Evolutionary conservation across 1,140 invertebrate genomes (phyloP), one percentile per base, ranked within the genome.

Genomic region (Cecropterus lyciades): DNA sequence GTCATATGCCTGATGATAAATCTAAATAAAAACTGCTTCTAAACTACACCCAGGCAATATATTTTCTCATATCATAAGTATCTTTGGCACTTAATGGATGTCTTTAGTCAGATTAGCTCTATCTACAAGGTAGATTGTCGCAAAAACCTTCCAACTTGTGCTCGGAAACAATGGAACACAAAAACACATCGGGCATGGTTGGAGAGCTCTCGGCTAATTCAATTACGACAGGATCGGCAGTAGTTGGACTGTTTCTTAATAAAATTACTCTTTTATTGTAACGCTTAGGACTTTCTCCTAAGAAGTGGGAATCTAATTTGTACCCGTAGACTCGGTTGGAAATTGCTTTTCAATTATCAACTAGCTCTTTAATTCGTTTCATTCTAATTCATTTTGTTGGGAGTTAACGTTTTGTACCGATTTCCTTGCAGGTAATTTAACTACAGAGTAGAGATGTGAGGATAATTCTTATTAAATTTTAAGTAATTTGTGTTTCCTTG

Each of bases 181-280:
- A 60, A 27, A 52, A 67, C 46, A 62, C 48, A 30, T 15, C 43
- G 45, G 56, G 30, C 56, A 43, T 24, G 40, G 49, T 30, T 55
- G 56, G 20, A 46, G 60, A 60, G 56, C 65, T 66, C 53, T 59
- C 55, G 48, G 55, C 46, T 62, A 67, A 67, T 67, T 46, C 65
- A 43, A 67, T 67, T 67, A 67, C 1, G 16, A 37, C 15, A 37
- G 40, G 56, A 67, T 60, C 57, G 48, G 33, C 56, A 40, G 46
- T 46, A 51, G 59, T 62, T 62, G 46, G 46, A 40, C 46, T 51
- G 46, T 62, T 62, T 62, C 59, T 62, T 62, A 62, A 62, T 62
- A 62, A 62, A 62, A 62, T 62, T 62, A 62, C 59, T 27, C 59
- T 51, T 51, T 63, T 63, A 52, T 63, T 63, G 59, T 63, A 63